Evolutionary conservation across 2,113 vertebrate genomes (phyloP).

Genomic region (Procapra przewalskii): DNA sequence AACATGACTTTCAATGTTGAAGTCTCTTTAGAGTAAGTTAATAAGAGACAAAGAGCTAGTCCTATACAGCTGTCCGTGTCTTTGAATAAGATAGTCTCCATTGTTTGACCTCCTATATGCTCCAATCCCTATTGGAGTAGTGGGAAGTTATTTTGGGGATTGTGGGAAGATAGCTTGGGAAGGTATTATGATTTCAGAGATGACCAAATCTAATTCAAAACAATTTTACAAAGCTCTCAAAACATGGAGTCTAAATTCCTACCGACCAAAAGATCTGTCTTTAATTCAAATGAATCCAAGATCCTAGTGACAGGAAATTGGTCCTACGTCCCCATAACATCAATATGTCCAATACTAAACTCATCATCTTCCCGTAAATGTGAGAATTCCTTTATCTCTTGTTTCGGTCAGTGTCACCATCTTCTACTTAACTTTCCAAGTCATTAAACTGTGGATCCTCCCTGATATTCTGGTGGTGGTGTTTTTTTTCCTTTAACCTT

Average conservation of each 20-base stretch:
- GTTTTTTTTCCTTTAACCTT: neutral
- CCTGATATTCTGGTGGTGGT: neutral
- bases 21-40: neutral
- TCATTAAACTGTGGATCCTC: neutral
- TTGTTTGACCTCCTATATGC: neutral
- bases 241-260: neutral
- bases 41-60: neutral
- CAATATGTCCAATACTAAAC: neutral
- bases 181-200: neutral
- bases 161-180: neutral
- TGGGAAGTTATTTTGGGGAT: neutral
- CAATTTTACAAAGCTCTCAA: neutral
- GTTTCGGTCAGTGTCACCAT: neutral
- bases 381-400: neutral
- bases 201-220: neutral
- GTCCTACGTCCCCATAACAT: neutral
- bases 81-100: neutral
- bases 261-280: neutral
- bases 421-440: neutral
- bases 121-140: neutral
- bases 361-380: neutral
- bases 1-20: neutral
- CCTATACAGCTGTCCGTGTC: neutral
- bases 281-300: neutral
- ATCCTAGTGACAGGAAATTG: neutral